Conservation (phyloP, 2,113 vertebrate species). For the Alligator sinensis region DNA sequence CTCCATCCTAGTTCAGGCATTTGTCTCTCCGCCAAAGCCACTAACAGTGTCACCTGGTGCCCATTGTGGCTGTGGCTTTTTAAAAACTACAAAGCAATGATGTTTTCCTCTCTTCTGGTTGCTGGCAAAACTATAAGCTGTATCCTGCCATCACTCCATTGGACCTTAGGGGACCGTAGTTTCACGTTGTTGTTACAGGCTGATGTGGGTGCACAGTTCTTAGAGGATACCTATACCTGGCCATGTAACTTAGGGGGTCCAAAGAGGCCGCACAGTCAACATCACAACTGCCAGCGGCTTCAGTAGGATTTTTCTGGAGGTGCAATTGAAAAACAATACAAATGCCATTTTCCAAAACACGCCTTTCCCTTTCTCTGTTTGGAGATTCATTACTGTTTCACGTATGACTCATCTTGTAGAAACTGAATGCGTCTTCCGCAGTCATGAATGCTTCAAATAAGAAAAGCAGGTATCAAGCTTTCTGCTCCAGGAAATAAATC, state of each 20-base stretch:
- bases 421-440: neutral
- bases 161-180: neutral
- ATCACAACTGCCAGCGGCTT: neutral
- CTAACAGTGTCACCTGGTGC: accelerated
- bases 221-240: neutral
- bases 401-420: neutral
- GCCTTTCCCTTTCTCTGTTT: neutral
- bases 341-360: accelerated
- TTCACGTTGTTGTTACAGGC: neutral
- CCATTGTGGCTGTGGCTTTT: neutral
- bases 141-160: neutral
- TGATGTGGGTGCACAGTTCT: neutral
- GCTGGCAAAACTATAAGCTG: neutral
- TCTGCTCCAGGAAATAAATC: neutral
- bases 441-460: accelerated
- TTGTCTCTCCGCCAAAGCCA: neutral
- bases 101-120: neutral
- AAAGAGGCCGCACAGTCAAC: no score
- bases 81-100: neutral
- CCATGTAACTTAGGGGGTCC: neutral
- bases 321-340: neutral
- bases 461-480: neutral
- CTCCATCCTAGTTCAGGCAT: neutral
- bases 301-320: neutral
- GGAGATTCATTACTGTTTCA: neutral